Conservation (phyloP, 2,888 invertebrate species). For the Heliconius erato region DNA sequence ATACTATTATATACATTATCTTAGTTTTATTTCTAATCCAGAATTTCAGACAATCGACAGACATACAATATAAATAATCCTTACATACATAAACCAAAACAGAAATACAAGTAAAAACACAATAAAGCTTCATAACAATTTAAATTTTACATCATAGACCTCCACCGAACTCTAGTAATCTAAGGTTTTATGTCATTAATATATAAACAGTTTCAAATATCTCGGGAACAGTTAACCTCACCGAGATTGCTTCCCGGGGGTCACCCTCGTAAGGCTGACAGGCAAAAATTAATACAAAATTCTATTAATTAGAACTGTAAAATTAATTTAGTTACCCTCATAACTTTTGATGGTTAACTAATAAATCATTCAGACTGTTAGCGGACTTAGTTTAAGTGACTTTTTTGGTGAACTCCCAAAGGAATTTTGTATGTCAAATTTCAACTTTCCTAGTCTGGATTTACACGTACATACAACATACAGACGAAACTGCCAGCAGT, state of each 20-base stretch:
- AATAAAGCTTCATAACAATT: neutral
- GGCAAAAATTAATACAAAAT: conserved; percentile 24
- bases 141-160: neutral
- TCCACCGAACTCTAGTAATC: neutral
- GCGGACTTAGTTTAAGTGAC: neutral
- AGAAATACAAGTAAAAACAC: neutral
- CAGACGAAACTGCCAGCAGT: no score
- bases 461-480: no score
- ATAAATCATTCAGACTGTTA: neutral
- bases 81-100: neutral
- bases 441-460: no score
- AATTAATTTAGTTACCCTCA: conserved; percentile 9
- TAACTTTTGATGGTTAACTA: conserved; percentile 13
- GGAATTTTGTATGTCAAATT: neutral
- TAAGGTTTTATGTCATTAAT: neutral
- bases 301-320: neutral
- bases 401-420: neutral
- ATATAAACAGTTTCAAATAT: neutral
- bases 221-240: conserved; percentile 15
- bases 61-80: no score
- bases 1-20: no score
- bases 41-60: no score
- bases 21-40: no score
- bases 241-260: conserved; percentile 5
- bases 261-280: conserved; percentile 6